Percentiles rank a stretch among this genome's conserved stretches.
Conservation (phyloP, 2,888 invertebrate species). For the Dynastes maya region DNA sequence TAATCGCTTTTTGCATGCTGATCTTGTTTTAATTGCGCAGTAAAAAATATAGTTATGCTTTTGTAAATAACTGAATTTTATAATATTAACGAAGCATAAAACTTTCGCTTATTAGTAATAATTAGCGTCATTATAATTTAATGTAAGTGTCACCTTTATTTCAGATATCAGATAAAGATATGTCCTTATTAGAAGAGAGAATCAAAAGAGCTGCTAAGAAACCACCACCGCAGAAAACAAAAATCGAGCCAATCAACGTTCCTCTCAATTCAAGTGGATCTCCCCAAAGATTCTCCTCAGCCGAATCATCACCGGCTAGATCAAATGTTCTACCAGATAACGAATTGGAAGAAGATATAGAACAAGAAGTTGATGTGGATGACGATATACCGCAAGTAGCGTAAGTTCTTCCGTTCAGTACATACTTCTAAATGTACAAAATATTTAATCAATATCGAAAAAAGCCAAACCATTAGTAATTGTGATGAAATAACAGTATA, state of each 20-base stretch:
- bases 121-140: neutral
- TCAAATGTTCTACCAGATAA: conserved; percentile 50
- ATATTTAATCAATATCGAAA: no score
- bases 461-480: no score
- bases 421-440: no score
- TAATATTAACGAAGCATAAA: no score
- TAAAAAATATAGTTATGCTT: no score
- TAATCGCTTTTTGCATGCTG: no score
- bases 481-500: no score
- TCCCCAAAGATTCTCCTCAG: conserved; percentile 42
- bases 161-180: conserved; percentile 94
- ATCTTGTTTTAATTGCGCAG: no score
- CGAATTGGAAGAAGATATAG: conserved; percentile 58
- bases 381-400: conserved; percentile 61
- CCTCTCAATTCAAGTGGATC: conserved; percentile 42
- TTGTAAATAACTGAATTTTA: no score
- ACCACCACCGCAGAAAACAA: conserved; percentile 67
- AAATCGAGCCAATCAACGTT: conserved; percentile 52
- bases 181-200: conserved; percentile 94
- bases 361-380: conserved; percentile 58
- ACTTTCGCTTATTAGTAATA: no score
- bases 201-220: conserved; percentile 91
- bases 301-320: conserved; percentile 50
- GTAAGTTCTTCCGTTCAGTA: conserved; percentile 53
- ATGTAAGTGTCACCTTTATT: conserved; percentile 18